These are phyloP conservation scores for Trachymyrmex septentrionalis DNA, from an alignment of 1,140 invertebrate genomes.

Conservation along the genomic window DNA sequence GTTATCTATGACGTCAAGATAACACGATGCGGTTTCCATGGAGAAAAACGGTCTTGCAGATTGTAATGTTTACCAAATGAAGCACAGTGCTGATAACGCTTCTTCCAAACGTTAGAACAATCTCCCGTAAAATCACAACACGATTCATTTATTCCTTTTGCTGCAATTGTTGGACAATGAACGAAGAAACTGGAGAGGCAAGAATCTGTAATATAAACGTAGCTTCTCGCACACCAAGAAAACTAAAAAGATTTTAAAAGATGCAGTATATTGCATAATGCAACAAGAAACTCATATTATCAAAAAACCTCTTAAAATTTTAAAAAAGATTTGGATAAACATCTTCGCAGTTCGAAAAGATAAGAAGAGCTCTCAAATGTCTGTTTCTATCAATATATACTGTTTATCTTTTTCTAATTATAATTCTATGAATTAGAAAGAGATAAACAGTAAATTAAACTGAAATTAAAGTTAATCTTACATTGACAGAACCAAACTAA, in stretches of 20 bases:
- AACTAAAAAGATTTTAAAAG: background rate
- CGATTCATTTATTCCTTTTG: background rate
- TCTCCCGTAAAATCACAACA: background rate
- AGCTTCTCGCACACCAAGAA: background rate
- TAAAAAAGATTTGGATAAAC: background rate
- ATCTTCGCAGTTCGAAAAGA: background rate
- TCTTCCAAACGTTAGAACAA: background rate
- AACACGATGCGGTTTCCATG: background rate
- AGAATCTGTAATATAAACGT: background rate
- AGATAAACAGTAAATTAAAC: no score
- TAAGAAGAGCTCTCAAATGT: background rate
- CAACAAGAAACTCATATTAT: no score
- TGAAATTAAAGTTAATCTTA: no score
- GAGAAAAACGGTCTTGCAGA: background rate
- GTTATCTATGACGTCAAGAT: background rate
- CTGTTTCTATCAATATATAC: background rate
- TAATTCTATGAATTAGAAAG: no score
- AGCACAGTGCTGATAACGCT: background rate
- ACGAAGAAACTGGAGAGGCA: background rate
- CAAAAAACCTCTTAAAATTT: background rate
- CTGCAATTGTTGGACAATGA: background rate
- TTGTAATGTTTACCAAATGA: conserved; percentile 1
- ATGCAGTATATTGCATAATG: background rate
- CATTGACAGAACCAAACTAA: no score
- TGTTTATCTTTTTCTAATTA: no score